These are phyloP conservation scores for Amphiprion ocellaris DNA, from an alignment of 2,113 vertebrate species.

Conservation along the genomic window DNA sequence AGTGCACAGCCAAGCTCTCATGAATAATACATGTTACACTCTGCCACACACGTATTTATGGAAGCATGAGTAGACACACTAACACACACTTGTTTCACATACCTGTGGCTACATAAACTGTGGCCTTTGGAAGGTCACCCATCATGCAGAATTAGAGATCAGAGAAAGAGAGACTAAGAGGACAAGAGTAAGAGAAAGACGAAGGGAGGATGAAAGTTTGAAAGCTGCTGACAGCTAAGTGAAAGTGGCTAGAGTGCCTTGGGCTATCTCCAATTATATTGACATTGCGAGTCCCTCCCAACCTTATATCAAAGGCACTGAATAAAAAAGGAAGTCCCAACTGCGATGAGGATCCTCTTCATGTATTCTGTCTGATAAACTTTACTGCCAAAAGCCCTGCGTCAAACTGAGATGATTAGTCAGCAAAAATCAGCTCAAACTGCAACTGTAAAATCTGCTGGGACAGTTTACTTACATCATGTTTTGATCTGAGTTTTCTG, in stretches of 20 bases:
- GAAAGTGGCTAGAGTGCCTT: slow-evolving; percentile 41
- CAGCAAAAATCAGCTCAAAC: slow-evolving; percentile 38
- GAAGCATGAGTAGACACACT: slow-evolving; percentile 23
- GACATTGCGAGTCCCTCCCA: slow-evolving; percentile 44
- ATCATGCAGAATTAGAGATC: slow-evolving; percentile 32
- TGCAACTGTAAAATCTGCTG: slow-evolving; percentile 3
- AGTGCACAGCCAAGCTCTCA: slow-evolving; percentile 50
- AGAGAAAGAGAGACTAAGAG: not conserved
- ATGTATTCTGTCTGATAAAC: slow-evolving; percentile 20
- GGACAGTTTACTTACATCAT: slow-evolving; percentile 1
- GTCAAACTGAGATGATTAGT: slow-evolving; percentile 15
- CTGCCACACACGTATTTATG: slow-evolving; percentile 66
- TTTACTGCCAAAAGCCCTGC: slow-evolving; percentile 3
- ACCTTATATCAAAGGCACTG: slow-evolving; percentile 33
- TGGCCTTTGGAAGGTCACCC: slow-evolving; percentile 52
- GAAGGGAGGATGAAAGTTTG: slow-evolving; percentile 29
- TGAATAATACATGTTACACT: slow-evolving; percentile 71
- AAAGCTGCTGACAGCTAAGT: slow-evolving; percentile 34
- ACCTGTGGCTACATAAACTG: slow-evolving; percentile 61
- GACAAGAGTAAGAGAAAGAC: not conserved
- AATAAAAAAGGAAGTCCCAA: slow-evolving; percentile 45
- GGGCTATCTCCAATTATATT: slow-evolving; percentile 51
- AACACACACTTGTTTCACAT: slow-evolving; percentile 35
- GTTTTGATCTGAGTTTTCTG: slow-evolving; percentile 5
- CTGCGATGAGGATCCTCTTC: slow-evolving; percentile 22